Evolutionary conservation across 2,113 vertebrate genomes (phyloP).

Genomic region (Semicossyphus pulcher): DNA sequence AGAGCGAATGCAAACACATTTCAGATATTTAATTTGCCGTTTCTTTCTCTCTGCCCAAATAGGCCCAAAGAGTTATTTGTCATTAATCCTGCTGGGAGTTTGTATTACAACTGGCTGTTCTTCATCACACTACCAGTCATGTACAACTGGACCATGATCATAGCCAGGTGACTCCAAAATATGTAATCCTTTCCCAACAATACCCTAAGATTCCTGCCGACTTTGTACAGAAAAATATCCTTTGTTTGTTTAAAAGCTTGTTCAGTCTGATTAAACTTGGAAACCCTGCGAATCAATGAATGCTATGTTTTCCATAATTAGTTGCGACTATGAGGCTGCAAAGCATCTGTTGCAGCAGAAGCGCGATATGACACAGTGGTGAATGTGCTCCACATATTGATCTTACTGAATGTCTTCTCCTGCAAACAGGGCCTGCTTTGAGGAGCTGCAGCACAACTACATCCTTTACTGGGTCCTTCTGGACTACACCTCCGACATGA

Average conservation of each 20-base stretch:
- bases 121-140: slow-evolving; percentile 95
- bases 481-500: slow-evolving; percentile 89
- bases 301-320: not conserved
- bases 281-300: not conserved
- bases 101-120: slow-evolving; percentile 96
- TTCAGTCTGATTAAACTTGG: not conserved
- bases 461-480: slow-evolving; percentile 88
- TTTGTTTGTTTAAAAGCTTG: not conserved
- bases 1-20: not conserved
- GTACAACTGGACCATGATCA: slow-evolving; percentile 98
- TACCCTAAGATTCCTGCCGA: no score
- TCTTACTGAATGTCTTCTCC: not conserved
- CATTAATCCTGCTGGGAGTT: slow-evolving; percentile 91
- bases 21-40: slow-evolving; percentile 27
- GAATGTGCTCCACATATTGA: not conserved
- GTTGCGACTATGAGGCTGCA: not conserved
- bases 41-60: slow-evolving; percentile 11
- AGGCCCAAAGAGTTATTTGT: slow-evolving; percentile 87
- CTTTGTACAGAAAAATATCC: not conserved
- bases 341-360: not conserved
- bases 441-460: slow-evolving; percentile 92
- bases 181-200: not conserved
- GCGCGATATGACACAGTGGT: not conserved
- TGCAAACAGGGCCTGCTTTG: slow-evolving; percentile 91
- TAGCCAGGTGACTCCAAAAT: slow-evolving; percentile 87